Percentiles rank a stretch among this genome's conserved stretches.
Evolutionary conservation across 2,888 invertebrate species (phyloP).

Genomic region (Pollenia labialis): DNA sequence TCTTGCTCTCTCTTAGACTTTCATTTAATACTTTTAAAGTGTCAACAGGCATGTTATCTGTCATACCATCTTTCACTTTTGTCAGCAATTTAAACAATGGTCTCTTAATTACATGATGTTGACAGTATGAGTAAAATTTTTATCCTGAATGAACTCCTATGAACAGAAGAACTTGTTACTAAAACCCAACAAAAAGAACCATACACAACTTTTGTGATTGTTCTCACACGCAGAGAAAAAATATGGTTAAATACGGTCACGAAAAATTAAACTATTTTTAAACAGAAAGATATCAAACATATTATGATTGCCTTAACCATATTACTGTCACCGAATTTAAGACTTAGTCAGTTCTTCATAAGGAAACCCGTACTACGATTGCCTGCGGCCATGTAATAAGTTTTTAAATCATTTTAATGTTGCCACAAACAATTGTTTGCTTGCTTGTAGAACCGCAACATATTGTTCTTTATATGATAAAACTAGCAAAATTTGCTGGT

Average conservation of each 20-base stretch:
- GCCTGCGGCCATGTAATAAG: too few species aligned
- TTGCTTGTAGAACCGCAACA: too few species aligned
- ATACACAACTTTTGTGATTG: conserved; percentile 32
- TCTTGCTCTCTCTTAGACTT: conserved; percentile 17
- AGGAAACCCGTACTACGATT: too few species aligned
- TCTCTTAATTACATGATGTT: conserved; percentile 81
- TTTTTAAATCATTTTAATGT: too few species aligned
- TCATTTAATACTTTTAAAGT: conserved; percentile 79
- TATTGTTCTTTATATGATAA: too few species aligned
- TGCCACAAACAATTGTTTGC: too few species aligned
- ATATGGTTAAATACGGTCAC: conserved; percentile 2
- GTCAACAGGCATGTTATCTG: conserved; percentile 82
- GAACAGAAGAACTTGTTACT: background rate
- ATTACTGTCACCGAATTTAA: too few species aligned
- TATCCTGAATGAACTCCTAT: conserved; percentile 34
- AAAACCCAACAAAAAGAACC: conserved; percentile 22
- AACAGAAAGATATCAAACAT: too few species aligned
- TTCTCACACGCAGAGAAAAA: background rate
- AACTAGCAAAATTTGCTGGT: too few species aligned
- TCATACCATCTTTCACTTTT: conserved; percentile 83
- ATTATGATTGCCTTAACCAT: too few species aligned
- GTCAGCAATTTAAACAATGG: conserved; percentile 83
- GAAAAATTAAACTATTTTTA: too few species aligned
- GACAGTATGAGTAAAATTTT: conserved; percentile 64
- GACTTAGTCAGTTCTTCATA: too few species aligned